Base-by-base conservation (phyloP, 2,797 vertebrate genomes). In the Cryptoblepharus egeriae region DNA sequence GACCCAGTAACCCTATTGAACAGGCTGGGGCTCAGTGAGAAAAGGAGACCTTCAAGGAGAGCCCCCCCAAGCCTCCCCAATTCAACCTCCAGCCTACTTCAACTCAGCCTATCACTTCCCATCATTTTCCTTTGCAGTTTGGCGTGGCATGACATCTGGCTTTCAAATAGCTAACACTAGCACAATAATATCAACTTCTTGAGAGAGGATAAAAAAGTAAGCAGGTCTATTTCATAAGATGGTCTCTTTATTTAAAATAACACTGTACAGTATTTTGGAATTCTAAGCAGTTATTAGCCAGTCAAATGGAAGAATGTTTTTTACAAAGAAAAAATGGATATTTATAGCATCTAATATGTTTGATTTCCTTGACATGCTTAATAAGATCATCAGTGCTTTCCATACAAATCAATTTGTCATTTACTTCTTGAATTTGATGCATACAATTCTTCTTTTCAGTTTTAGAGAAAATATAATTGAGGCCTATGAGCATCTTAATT, bases 51-150 rank as follows among this genome's bases (percentile, higher is more conserved):
- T 9, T 9, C 39, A 42, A 42, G 9, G 39, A 42, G 39, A 42
- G 4, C 39, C 9, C 39, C 39, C 4, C 4, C 39, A 4, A 42
- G 39, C 39, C 9, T 42, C 39, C 39, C 9, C 39, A 9, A 42
- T 42, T 4, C 39, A 42, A 9, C 39, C 9, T 42, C 39, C 39
- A 42, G n/a, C n/a, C n/a, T n/a, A n/a, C n/a, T 42, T 42, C 39
- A 42, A 9, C 39, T 42, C 39, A 42, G 39, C 39, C n/a, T 42
- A 9, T 42, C 4, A 42, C 39, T 42, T 4, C 39, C 9, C 39
- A 42, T 30, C 88, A 88, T 81, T 90, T 88, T 82, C 60, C 45
- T 83, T 30, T 16, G 52, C 12, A 57, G 3, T 55, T 80, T 87
- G 70, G 81, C 69, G 30, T 20, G 26, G 77, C 87, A 89, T 71